Percentiles rank a stretch among this genome's conserved stretches.
These are phyloP conservation scores for Albula goreensis DNA, from an alignment of 2,113 vertebrate species.

Conservation along the genomic window DNA sequence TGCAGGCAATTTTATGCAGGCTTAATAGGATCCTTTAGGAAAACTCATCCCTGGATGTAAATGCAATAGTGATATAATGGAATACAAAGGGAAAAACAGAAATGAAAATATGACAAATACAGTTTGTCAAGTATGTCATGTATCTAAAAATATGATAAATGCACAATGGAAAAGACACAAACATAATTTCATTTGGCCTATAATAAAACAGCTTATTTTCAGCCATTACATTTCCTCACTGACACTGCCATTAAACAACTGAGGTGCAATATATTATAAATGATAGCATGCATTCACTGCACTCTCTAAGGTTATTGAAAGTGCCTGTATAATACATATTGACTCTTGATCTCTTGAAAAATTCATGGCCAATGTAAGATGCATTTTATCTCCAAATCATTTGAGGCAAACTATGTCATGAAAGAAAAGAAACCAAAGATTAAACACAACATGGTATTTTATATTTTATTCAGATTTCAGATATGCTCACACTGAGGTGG, in stretches of 20 bases:
- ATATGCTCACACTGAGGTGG: not conserved
- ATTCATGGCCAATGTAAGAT: conserved; percentile 33
- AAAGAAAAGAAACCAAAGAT: not conserved
- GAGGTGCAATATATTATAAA: conserved; percentile 38
- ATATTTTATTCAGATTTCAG: not conserved
- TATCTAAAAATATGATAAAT: too few species aligned
- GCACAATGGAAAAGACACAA: too few species aligned
- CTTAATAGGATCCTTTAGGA: too few species aligned
- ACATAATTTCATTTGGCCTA: not conserved
- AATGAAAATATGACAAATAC: not conserved
- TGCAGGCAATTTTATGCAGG: too few species aligned
- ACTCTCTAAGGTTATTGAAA: conserved; percentile 24
- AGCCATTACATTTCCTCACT: conserved; percentile 1
- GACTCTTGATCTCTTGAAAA: conserved; percentile 40
- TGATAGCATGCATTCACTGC: conserved; percentile 32
- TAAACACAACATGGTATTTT: not conserved
- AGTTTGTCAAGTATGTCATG: not conserved
- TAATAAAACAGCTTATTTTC: not conserved
- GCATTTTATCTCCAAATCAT: conserved; percentile 34
- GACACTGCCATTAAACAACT: conserved; percentile 27
- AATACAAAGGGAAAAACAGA: too few species aligned
- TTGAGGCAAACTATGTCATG: conserved; percentile 12
- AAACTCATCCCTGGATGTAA: not conserved
- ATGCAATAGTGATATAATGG: too few species aligned
- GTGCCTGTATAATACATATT: conserved; percentile 32